Percentiles rank a stretch among this genome's conserved stretches.
These are phyloP conservation scores for Phataginus tricuspis DNA, from an alignment of 2,797 vertebrate genomes.

Conservation along the genomic window DNA sequence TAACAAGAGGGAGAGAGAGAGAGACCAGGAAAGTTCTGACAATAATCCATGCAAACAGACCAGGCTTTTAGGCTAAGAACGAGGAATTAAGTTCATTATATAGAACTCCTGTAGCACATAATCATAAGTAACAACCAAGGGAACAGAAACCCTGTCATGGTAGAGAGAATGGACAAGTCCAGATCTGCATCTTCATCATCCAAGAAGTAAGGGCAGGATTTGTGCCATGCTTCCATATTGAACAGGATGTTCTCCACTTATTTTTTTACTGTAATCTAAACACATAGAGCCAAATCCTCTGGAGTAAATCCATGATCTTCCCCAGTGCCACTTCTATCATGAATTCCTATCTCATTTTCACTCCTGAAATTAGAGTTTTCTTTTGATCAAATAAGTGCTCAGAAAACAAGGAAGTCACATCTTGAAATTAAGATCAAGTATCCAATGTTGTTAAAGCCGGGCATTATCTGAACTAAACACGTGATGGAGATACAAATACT, in stretches of 20 bases:
- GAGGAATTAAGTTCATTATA: not conserved
- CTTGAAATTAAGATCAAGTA: slow-evolving; percentile 10
- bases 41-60: not conserved
- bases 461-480: slow-evolving; percentile 31
- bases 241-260: not conserved
- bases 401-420: slow-evolving; percentile 21
- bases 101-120: not conserved
- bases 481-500: not conserved
- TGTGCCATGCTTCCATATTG: slow-evolving; percentile 1
- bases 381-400: slow-evolving; percentile 26
- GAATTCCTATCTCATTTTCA: slow-evolving; percentile 38
- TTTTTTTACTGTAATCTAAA: slow-evolving; percentile 45
- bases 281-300: not conserved
- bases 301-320: slow-evolving; percentile 14
- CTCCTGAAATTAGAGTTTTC: slow-evolving; percentile 24
- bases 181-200: slow-evolving; percentile 29
- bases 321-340: slow-evolving; percentile 13
- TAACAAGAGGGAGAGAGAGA: not conserved
- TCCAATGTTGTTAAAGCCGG: not conserved
- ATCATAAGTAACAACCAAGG: slow-evolving; percentile 41
- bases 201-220: not conserved
- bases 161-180: slow-evolving; percentile 11
- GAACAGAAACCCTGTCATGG: slow-evolving; percentile 11
- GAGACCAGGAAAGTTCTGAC: not conserved
- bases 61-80: slow-evolving; percentile 21